Percentiles rank a stretch among this genome's conserved stretches.
phyloP scores from a whole-genome alignment of 2,797 vertebrate species.

The Enteromius unitaeniatus region DNA sequence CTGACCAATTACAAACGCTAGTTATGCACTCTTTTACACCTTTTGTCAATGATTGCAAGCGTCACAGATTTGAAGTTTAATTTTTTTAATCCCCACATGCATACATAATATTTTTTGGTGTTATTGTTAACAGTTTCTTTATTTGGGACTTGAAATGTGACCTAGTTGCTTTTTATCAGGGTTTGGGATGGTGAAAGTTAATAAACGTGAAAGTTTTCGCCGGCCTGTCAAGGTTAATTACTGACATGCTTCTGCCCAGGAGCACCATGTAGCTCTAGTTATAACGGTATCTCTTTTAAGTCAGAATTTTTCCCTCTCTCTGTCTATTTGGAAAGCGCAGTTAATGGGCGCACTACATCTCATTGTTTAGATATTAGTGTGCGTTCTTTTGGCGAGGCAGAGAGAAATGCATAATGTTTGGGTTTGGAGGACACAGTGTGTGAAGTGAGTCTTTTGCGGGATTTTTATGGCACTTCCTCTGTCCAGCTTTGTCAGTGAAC shows the following conservation, averaged over 20 bases:
- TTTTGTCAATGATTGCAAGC: background rate
- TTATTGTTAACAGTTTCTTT: background rate
- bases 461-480: slow-evolving; percentile 74
- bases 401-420: slow-evolving; percentile 62
- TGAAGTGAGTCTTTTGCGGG: slow-evolving; percentile 57
- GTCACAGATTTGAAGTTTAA: background rate
- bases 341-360: slow-evolving; percentile 68
- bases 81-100: background rate
- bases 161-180: slow-evolving; percentile 52
- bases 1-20: slow-evolving; percentile 30
- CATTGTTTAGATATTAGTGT: slow-evolving; percentile 69
- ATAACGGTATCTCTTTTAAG: slow-evolving; percentile 61
- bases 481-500: slow-evolving; percentile 78
- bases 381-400: slow-evolving; percentile 56
- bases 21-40: background rate
- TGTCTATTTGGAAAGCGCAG: slow-evolving; percentile 36
- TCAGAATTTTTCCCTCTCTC: slow-evolving; percentile 47
- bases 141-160: slow-evolving; percentile 1
- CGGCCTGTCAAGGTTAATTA: slow-evolving; percentile 37
- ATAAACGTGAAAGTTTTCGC: slow-evolving; percentile 58
- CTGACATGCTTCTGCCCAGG: slow-evolving; percentile 53
- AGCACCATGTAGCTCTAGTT: slow-evolving; percentile 53
- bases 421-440: slow-evolving; percentile 49
- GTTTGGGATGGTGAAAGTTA: slow-evolving; percentile 48
- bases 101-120: background rate